Evolutionary conservation across 2,888 invertebrate species (phyloP).

Genomic region (Trichogramma dendrolimi): DNA sequence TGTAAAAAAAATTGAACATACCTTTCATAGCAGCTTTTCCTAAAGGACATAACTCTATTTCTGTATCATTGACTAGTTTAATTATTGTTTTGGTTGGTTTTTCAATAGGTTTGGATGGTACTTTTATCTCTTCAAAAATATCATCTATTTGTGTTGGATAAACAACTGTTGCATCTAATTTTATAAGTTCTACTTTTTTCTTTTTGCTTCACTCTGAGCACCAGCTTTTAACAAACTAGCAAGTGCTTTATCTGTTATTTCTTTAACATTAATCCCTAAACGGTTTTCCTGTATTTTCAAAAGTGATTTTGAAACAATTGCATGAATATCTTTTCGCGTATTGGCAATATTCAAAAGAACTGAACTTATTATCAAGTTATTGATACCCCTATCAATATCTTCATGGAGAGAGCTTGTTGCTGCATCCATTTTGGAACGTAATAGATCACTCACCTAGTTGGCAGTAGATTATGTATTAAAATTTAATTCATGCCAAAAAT

Average conservation of each 20-base stretch:
- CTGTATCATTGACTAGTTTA: constrained; percentile 49
- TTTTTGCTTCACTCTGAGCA: constrained; percentile 40
- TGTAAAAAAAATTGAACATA: constrained; percentile 33
- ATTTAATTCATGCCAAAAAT: not conserved
- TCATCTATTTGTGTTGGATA: constrained; percentile 38
- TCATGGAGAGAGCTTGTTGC: constrained; percentile 60
- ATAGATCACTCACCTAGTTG: constrained; percentile 55
- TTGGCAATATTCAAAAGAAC: constrained; percentile 64
- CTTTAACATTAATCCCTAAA: constrained; percentile 50
- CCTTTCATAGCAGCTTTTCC: constrained; percentile 83
- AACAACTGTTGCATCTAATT: constrained; percentile 40
- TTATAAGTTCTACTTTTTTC: constrained; percentile 29
- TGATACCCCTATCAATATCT: constrained; percentile 56
- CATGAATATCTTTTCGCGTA: constrained; percentile 55
- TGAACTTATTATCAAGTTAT: constrained; percentile 65
- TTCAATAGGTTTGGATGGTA: constrained; percentile 4
- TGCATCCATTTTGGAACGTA: constrained; percentile 66
- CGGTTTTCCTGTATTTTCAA: constrained; percentile 62
- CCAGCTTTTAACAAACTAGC: constrained; percentile 52
- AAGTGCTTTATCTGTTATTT: constrained; percentile 52
- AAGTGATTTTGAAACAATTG: constrained; percentile 61
- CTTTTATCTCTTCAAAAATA: constrained; percentile 3
- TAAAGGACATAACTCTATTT: constrained; percentile 61
- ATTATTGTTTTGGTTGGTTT: constrained; percentile 33
- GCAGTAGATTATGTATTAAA: not conserved